A percentile compares a stretch with the other conserved stretches of the same genome.
Conservation (phyloP, 1,140 invertebrate species). For the Pygmarrhopalites habei region DNA sequence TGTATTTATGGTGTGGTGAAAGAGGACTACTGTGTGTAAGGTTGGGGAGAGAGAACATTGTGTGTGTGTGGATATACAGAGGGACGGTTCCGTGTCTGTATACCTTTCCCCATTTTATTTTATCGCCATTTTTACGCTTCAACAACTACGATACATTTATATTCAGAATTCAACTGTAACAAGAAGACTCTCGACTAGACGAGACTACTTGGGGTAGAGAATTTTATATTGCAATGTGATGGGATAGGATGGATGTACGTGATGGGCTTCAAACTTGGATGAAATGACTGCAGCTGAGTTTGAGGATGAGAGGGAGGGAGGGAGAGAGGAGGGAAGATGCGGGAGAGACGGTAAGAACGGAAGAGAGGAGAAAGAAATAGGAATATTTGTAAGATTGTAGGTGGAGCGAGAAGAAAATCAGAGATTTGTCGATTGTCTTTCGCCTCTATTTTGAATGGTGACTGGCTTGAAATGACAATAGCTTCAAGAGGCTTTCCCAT, state of each 20-base stretch:
- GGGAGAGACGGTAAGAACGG: neutral
- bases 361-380: neutral
- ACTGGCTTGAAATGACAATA: constrained; percentile 3
- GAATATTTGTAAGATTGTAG: too few relatives aligned
- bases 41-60: neutral
- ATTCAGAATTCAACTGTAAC: constrained; percentile 2
- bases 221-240: neutral
- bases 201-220: neutral
- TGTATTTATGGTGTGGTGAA: neutral
- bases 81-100: neutral
- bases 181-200: too few relatives aligned
- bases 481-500: neutral
- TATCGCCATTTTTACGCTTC: constrained; percentile 9
- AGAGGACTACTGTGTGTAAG: neutral
- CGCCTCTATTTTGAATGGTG: constrained; percentile 5
- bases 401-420: neutral
- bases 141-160: constrained; percentile 1
- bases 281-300: neutral
- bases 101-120: constrained; percentile 24
- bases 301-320: constrained; percentile 7
- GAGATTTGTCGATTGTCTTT: constrained; percentile 12
- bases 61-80: too few relatives aligned
- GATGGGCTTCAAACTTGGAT: neutral
- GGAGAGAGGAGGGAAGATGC: neutral
- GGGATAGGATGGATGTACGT: neutral